Evolutionary conservation across 2,888 invertebrate genomes (phyloP).

Genomic region (Acanthopleura granulata): DNA sequence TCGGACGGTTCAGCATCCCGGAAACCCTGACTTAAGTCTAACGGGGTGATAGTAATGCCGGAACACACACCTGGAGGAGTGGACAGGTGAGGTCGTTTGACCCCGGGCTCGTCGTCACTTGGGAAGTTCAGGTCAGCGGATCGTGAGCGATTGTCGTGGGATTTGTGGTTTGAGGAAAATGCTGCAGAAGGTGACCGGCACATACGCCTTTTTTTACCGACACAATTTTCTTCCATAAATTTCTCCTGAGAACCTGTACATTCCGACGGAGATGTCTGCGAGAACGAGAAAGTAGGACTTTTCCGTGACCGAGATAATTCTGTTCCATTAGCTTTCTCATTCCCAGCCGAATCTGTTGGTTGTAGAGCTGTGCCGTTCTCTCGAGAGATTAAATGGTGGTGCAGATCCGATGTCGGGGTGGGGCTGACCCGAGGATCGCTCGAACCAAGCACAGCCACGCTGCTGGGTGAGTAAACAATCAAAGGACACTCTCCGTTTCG

Average conservation of each 20-base stretch:
- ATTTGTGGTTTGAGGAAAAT: background rate
- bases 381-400: too few relatives aligned
- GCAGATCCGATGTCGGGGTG: too few relatives aligned
- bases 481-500: constrained; percentile 14
- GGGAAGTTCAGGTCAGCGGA: background rate
- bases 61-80: background rate
- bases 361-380: background rate
- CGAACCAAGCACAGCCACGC: background rate
- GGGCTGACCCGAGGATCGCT: too few relatives aligned
- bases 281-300: background rate
- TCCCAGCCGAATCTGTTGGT: background rate
- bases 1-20: background rate
- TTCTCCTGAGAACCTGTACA: background rate
- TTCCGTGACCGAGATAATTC: background rate
- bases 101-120: background rate
- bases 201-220: background rate
- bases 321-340: background rate
- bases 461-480: background rate
- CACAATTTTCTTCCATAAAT: background rate
- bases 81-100: background rate
- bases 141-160: background rate
- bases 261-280: background rate
- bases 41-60: background rate
- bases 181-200: background rate
- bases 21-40: background rate